phyloP scores from a whole-genome alignment of 1,140 invertebrate species.

The Leptinotarsa defecta region DNA sequence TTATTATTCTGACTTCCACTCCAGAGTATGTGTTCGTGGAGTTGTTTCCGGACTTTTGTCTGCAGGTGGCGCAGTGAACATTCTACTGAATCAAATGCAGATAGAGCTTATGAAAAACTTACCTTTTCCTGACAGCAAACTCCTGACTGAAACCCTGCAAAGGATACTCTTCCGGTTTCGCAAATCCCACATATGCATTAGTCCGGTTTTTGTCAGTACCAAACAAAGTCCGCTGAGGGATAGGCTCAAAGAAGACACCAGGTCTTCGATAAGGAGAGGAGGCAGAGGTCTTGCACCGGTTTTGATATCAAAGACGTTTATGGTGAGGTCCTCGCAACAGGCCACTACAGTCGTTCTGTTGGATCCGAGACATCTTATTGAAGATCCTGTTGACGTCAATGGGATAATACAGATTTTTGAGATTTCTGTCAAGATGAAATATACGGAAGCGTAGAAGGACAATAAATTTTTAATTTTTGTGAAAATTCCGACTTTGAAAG shows the following conservation, averaged over 20 bases:
- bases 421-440: too few relatives aligned
- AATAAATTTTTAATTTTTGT: too few relatives aligned
- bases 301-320: constrained; percentile 51
- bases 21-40: too few relatives aligned
- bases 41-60: too few relatives aligned
- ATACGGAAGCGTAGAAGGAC: too few relatives aligned
- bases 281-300: constrained; percentile 50
- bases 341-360: constrained; percentile 49
- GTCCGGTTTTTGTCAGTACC: constrained; percentile 54
- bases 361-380: constrained; percentile 47
- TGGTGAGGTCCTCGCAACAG: constrained; percentile 53
- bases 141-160: constrained; percentile 57
- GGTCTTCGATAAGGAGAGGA: constrained; percentile 51
- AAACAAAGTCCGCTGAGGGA: constrained; percentile 49
- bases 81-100: too few relatives aligned
- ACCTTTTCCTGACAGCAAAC: constrained; percentile 59
- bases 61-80: too few relatives aligned
- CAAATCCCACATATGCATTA: constrained; percentile 56
- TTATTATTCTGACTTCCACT: too few relatives aligned
- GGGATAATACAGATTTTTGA: too few relatives aligned
- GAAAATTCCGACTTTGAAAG: too few relatives aligned
- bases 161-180: constrained; percentile 44
- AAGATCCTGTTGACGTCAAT: constrained; percentile 43
- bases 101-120: constrained; percentile 15
- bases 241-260: constrained; percentile 48